Evolutionary conservation across 2,888 invertebrate genomes (phyloP).

Genomic region (Nomada hirtipes): DNA sequence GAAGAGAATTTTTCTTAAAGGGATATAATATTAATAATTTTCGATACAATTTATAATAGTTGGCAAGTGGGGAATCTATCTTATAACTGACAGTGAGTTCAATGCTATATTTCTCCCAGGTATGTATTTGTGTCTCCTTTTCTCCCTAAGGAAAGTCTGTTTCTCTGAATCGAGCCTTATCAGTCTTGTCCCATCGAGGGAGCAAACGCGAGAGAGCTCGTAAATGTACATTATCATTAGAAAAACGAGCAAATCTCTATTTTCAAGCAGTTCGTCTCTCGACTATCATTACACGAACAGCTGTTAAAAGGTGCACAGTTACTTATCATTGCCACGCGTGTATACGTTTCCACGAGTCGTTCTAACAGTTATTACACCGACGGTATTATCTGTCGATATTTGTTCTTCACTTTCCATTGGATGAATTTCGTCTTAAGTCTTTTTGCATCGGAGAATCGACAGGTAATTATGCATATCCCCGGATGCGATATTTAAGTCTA

Average conservation of each 20-base stretch:
- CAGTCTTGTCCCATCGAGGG: constrained; percentile 31
- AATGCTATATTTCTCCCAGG: no score
- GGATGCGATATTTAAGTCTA: background rate
- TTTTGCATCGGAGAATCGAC: background rate
- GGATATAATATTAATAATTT: no score
- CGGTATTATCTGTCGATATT: constrained; percentile 25
- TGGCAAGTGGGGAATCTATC: no score
- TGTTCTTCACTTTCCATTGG: constrained; percentile 16
- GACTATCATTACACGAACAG: constrained; percentile 43
- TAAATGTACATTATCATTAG: constrained; percentile 29
- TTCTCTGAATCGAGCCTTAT: constrained; percentile 4
- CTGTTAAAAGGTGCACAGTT: constrained; percentile 31
- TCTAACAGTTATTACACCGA: constrained; percentile 19
- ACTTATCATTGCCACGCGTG: constrained; percentile 20
- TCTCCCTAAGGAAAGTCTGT: no score
- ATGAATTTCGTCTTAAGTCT: constrained; percentile 2
- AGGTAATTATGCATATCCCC: constrained; percentile 30
- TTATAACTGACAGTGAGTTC: no score
- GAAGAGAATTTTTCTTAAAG: no score
- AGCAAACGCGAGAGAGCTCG: constrained; percentile 23
- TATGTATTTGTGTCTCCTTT: no score
- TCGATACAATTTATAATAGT: no score
- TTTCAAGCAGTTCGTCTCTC: constrained; percentile 7
- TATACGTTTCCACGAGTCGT: constrained; percentile 8
- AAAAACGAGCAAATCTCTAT: constrained; percentile 43